Percentiles rank a stretch among this genome's conserved stretches.
These are phyloP conservation scores for Littorina saxatilis DNA, from an alignment of 1,140 invertebrate genomes.

Conservation along the genomic window DNA sequence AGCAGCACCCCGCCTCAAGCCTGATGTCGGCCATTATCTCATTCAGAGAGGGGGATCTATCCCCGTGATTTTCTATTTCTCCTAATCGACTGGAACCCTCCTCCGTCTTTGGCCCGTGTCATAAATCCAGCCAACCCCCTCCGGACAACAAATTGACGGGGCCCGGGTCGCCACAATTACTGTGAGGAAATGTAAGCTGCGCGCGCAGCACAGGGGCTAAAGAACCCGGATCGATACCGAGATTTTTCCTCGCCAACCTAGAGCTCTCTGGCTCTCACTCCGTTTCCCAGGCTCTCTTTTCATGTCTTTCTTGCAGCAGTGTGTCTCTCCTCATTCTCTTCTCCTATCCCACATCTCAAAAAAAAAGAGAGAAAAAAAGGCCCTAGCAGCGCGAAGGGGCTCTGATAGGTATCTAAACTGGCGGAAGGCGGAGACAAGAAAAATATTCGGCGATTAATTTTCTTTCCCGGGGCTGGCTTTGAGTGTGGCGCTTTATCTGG, in stretches of 20 bases:
- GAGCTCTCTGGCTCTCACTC: too few species aligned
- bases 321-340: neutral
- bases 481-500: slow-evolving; percentile 31
- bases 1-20: neutral
- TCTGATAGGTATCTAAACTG: slow-evolving; percentile 43
- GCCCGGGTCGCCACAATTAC: slow-evolving; percentile 40
- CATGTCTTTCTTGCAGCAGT: too few species aligned
- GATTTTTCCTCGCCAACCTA: neutral
- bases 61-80: slow-evolving; percentile 20
- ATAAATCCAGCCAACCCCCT: slow-evolving; percentile 35
- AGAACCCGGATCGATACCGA: slow-evolving; percentile 31
- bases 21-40: slow-evolving; percentile 7
- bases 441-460: slow-evolving; percentile 53
- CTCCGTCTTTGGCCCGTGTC: neutral
- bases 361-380: too few species aligned
- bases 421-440: slow-evolving; percentile 50
- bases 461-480: slow-evolving; percentile 35
- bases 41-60: slow-evolving; percentile 10
- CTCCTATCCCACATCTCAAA: neutral
- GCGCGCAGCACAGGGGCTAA: slow-evolving; percentile 18
- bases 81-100: slow-evolving; percentile 10
- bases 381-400: neutral
- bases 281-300: too few species aligned
- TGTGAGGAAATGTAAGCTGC: slow-evolving; percentile 45
- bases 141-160: slow-evolving; percentile 43